Conservation (phyloP, 2,113 vertebrate genomes). For the Corydoras sp. region DNA sequence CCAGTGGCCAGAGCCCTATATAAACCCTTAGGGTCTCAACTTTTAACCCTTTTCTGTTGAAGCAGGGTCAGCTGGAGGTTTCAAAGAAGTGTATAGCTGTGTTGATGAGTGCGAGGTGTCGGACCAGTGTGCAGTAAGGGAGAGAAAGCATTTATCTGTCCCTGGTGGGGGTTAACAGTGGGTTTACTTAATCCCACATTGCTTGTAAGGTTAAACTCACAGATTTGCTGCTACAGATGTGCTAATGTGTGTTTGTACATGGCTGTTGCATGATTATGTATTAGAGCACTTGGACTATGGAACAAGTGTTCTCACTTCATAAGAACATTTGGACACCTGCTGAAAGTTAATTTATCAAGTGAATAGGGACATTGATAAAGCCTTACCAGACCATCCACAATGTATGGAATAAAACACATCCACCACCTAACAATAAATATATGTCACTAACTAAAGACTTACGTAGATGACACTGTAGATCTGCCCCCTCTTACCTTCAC, state of each 20-base stretch:
- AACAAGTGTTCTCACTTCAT: no score
- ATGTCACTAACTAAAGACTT: no score
- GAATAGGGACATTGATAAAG: no score
- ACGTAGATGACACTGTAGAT: no score
- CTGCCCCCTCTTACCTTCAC: no score
- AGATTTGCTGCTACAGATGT: slow-evolving; percentile 74
- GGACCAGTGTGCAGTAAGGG: slow-evolving; percentile 54
- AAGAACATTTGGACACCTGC: no score
- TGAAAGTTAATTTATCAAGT: no score
- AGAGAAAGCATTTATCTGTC: slow-evolving; percentile 83
- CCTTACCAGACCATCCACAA: no score
- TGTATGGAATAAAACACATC: no score
- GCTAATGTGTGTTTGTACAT: slow-evolving; percentile 71
- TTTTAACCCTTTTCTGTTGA: slow-evolving; percentile 67
- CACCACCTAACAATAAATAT: no score
- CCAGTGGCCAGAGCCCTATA: slow-evolving; percentile 19
- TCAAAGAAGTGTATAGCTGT: slow-evolving; percentile 9
- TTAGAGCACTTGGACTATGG: neutral
- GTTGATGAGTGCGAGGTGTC: slow-evolving; percentile 27
- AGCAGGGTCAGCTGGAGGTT: slow-evolving; percentile 37
- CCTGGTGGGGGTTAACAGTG: slow-evolving; percentile 60
- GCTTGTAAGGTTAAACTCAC: slow-evolving; percentile 86
- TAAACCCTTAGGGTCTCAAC: slow-evolving; percentile 50
- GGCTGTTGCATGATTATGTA: neutral
- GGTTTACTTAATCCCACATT: slow-evolving; percentile 56